A percentile compares a stretch with the other conserved stretches of the same genome.
These are phyloP conservation scores for Pseudomugil tenellus DNA, from an alignment of 2,797 vertebrate genomes.

Conservation along the genomic window DNA sequence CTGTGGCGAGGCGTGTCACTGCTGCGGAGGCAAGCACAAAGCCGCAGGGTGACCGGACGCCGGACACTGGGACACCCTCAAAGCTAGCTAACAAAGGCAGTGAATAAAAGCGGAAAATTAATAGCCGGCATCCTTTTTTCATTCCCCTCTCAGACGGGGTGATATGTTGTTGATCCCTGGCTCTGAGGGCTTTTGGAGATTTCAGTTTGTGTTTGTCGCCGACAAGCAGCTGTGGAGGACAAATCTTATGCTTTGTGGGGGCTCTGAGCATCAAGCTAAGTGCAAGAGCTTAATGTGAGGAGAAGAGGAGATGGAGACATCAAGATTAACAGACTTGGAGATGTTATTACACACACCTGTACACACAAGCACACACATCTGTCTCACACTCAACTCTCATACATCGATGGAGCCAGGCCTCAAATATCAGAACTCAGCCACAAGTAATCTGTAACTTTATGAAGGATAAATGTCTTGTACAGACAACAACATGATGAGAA, in stretches of 20 bases:
- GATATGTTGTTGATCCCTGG: slow-evolving; percentile 79
- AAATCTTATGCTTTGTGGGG: slow-evolving; percentile 79
- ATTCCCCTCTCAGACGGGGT: slow-evolving; percentile 81
- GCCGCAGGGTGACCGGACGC: slow-evolving; percentile 90
- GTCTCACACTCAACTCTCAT: slow-evolving; percentile 31
- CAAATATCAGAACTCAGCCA: slow-evolving; percentile 84
- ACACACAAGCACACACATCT: slow-evolving; percentile 50
- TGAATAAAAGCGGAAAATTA: slow-evolving; percentile 81
- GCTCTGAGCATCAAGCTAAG: slow-evolving; percentile 77
- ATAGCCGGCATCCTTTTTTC: slow-evolving; percentile 88
- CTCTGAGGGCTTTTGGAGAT: slow-evolving; percentile 87
- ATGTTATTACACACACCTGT: slow-evolving; percentile 78
- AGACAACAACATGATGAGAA: slow-evolving; percentile 74
- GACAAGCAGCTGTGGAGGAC: slow-evolving; percentile 80
- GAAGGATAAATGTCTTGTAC: slow-evolving; percentile 86
- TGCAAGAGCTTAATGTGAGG: slow-evolving; percentile 83
- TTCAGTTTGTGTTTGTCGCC: slow-evolving; percentile 83
- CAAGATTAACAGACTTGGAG: slow-evolving; percentile 86
- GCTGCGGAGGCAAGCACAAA: slow-evolving; percentile 99
- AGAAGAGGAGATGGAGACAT: slow-evolving; percentile 68
- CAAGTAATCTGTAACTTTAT: slow-evolving; percentile 80
- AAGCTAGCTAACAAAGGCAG: slow-evolving; percentile 80
- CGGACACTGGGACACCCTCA: slow-evolving; percentile 68
- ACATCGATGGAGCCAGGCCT: slow-evolving; percentile 74
- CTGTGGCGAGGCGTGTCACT: slow-evolving; percentile 95